These are phyloP conservation scores for Pardosa pseudoannulata DNA, from an alignment of 2,888 invertebrate species.

Conservation along the genomic window DNA sequence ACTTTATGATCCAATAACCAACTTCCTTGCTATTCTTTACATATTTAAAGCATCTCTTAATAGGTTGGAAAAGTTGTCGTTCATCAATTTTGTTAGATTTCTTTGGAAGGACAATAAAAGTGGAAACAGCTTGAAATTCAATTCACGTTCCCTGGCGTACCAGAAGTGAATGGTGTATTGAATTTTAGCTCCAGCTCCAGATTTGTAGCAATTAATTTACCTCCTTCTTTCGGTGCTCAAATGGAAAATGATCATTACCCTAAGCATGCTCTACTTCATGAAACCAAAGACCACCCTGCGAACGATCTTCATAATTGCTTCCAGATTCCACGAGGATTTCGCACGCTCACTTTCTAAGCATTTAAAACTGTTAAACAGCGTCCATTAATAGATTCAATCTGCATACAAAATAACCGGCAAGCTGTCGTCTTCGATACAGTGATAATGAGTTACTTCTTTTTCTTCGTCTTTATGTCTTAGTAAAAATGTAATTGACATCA, in stretches of 20 bases:
- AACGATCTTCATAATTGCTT: background rate
- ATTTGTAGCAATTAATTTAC: background rate
- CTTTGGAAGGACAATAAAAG: too few relatives aligned
- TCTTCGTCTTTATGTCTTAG: background rate
- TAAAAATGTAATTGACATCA: background rate
- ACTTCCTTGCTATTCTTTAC: too few relatives aligned
- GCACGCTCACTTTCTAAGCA: background rate
- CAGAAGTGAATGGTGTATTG: too few relatives aligned
- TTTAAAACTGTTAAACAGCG: background rate
- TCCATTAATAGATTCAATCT: conserved; percentile 2
- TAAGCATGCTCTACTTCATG: background rate
- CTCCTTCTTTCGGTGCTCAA: too few relatives aligned
- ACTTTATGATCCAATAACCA: too few relatives aligned
- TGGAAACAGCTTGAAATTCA: too few relatives aligned
- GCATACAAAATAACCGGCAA: background rate
- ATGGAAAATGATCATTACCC: background rate
- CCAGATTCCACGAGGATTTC: background rate
- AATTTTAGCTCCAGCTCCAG: background rate
- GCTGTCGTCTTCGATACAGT: background rate
- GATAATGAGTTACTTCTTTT: background rate
- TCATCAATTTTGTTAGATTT: too few relatives aligned
- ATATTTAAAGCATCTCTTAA: too few relatives aligned
- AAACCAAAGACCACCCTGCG: background rate
- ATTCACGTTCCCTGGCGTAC: too few relatives aligned
- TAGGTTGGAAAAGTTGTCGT: too few relatives aligned